phyloP scores from a whole-genome alignment of 2,888 invertebrate species.

The Ceraclea dissimilis region DNA sequence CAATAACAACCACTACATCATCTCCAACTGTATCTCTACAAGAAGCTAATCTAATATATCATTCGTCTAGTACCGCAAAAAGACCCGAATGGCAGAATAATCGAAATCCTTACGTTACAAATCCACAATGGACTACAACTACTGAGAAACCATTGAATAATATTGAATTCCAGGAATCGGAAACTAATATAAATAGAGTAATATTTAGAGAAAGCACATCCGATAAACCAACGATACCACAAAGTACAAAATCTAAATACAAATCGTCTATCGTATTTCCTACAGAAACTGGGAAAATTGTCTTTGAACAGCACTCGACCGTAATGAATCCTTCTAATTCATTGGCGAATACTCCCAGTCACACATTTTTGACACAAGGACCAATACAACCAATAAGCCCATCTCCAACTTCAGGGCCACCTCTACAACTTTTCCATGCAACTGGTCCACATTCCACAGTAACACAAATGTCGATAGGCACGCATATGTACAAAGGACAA shows the following conservation, averaged over 20 bases:
- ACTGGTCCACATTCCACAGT: conserved; percentile 26
- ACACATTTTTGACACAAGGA: not conserved
- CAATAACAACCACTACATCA: conserved; percentile 19
- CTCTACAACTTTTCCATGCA: conserved; percentile 25
- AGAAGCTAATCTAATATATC: conserved; percentile 57
- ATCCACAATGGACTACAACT: conserved; percentile 33
- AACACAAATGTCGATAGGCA: conserved; percentile 25
- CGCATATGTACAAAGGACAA: conserved; percentile 35
- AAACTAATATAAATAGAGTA: conserved; percentile 15
- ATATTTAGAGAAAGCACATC: conserved; percentile 15
- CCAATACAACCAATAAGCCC: conserved; percentile 10
- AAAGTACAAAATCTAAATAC: conserved; percentile 2
- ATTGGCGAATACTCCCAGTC: not conserved
- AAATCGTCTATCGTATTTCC: conserved; percentile 22
- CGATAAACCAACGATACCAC: too few relatives aligned
- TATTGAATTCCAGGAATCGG: conserved; percentile 25
- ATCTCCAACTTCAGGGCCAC: conserved; percentile 15
- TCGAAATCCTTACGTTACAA: conserved; percentile 27
- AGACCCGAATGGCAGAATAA: conserved; percentile 40
- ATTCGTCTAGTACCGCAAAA: conserved; percentile 48
- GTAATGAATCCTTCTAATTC: conserved; percentile 11
- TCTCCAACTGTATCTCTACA: conserved; percentile 47
- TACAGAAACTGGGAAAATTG: conserved; percentile 23
- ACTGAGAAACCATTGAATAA: conserved; percentile 23
- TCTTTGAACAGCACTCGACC: conserved; percentile 25